These are phyloP conservation scores for Bufo gargarizans DNA, from an alignment of 2,113 vertebrate genomes.

Conservation along the genomic window DNA sequence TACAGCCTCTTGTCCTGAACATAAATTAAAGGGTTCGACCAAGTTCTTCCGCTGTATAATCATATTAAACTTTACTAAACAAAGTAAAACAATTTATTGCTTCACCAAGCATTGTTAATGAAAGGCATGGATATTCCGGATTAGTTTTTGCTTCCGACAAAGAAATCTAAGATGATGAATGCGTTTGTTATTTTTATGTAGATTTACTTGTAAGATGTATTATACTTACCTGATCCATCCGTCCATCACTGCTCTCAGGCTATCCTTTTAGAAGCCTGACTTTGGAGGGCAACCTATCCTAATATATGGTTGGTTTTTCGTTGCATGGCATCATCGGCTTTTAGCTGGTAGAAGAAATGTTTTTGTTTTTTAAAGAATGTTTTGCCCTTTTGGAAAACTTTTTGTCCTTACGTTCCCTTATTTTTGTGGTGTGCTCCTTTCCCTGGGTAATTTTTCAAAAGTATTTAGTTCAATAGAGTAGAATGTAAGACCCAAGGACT, in stretches of 20 bases:
- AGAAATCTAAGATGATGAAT: not conserved
- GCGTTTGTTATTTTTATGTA: not conserved
- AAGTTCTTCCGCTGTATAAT: constrained; percentile 19
- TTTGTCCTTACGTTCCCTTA: not conserved
- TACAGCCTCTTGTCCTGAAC: constrained; percentile 8
- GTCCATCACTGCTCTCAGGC: not conserved
- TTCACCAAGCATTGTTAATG: constrained; percentile 35
- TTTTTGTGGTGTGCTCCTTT: not conserved
- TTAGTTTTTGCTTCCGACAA: constrained; percentile 27
- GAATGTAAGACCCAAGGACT: not conserved
- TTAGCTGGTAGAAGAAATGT: not conserved
- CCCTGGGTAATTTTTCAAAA: not conserved
- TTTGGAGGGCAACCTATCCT: not conserved
- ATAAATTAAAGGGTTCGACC: constrained; percentile 29
- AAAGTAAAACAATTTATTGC: constrained; percentile 46
- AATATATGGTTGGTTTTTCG: not conserved
- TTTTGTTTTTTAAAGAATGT: not conserved
- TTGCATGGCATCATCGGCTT: not conserved
- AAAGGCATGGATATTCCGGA: constrained; percentile 1
- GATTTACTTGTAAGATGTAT: not conserved
- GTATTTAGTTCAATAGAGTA: not conserved
- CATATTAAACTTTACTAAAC: constrained; percentile 28
- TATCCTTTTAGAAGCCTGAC: not conserved
- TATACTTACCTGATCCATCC: not conserved
- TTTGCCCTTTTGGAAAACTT: not conserved